These are phyloP conservation scores for Zaprionus ghesquierei DNA, from an alignment of 1,140 invertebrate species.

Conservation along the genomic window DNA sequence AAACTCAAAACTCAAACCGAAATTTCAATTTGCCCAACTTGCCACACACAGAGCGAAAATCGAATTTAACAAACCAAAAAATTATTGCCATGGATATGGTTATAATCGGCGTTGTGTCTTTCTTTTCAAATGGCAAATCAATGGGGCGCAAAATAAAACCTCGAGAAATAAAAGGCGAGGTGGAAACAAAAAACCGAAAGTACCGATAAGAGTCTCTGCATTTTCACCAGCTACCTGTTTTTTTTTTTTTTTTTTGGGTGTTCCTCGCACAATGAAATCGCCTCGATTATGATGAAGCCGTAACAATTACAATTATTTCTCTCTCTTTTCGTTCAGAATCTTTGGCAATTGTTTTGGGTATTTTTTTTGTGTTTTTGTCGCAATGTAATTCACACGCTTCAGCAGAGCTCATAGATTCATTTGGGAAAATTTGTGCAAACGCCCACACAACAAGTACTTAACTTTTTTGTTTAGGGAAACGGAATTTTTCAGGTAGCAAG, in stretches of 20 bases:
- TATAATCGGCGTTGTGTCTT: slow-evolving; percentile 42
- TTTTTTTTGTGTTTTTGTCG: slow-evolving; percentile 29
- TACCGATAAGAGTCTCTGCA: slow-evolving; percentile 22
- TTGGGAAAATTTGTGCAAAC: slow-evolving; percentile 52
- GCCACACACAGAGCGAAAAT: slow-evolving; percentile 54
- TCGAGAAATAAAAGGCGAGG: slow-evolving; percentile 4
- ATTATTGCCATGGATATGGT: slow-evolving; percentile 37
- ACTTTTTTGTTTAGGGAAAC: neutral
- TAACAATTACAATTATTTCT: slow-evolving; percentile 43
- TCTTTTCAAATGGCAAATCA: slow-evolving; percentile 44
- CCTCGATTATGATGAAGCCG: slow-evolving; percentile 40
- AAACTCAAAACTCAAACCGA: slow-evolving; percentile 41
- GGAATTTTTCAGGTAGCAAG: neutral
- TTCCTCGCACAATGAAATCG: slow-evolving; percentile 26
- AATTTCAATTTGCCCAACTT: slow-evolving; percentile 62
- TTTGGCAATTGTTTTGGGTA: neutral
- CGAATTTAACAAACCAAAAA: neutral
- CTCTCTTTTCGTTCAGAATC: slow-evolving; percentile 7
- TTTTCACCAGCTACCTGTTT: slow-evolving; percentile 46
- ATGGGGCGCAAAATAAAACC: slow-evolving; percentile 23
- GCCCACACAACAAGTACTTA: slow-evolving; percentile 67
- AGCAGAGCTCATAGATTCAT: slow-evolving; percentile 36
- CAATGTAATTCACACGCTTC: slow-evolving; percentile 18
- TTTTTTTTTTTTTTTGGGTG: slow-evolving; percentile 3
- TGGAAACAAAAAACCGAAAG: slow-evolving; percentile 21